Evolutionary conservation across 2,797 vertebrate species (phyloP).

Genomic region (Rousettus madagascariensis): DNA sequence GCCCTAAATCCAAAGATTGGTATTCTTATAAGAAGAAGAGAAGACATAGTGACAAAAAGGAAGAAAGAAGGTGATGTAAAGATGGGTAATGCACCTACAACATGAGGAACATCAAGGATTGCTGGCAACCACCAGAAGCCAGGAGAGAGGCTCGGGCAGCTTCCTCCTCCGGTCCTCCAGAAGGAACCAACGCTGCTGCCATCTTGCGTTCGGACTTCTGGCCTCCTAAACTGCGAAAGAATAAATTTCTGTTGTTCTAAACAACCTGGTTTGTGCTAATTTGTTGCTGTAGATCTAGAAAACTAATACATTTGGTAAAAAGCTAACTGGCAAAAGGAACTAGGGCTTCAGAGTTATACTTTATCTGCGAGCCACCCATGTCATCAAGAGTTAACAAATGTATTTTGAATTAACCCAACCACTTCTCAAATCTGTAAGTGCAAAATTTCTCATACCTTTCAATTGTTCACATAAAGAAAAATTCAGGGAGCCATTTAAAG

Average conservation of each 20-base stretch:
- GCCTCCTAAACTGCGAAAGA: background rate
- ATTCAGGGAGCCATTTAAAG: background rate
- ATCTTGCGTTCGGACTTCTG: background rate
- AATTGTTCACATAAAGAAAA: background rate
- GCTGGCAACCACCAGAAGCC: background rate
- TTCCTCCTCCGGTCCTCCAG: background rate
- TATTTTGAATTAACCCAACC: background rate
- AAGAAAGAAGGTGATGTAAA: background rate
- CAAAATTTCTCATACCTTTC: background rate
- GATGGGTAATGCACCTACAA: background rate
- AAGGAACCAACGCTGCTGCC: background rate
- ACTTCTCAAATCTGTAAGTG: background rate
- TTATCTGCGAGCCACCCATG: background rate
- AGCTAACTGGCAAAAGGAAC: background rate
- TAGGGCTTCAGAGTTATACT: background rate
- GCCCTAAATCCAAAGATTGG: background rate
- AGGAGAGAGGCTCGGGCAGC: background rate
- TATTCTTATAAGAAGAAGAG: background rate
- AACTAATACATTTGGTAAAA: background rate
- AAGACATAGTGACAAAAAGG: background rate
- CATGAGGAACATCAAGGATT: fast-evolving
- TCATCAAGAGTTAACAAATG: background rate
- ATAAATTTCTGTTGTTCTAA: background rate
- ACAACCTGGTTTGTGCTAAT: background rate
- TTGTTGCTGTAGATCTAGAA: background rate